phyloP scores from a whole-genome alignment of 2,113 vertebrate genomes.

The Acinonyx jubatus region DNA sequence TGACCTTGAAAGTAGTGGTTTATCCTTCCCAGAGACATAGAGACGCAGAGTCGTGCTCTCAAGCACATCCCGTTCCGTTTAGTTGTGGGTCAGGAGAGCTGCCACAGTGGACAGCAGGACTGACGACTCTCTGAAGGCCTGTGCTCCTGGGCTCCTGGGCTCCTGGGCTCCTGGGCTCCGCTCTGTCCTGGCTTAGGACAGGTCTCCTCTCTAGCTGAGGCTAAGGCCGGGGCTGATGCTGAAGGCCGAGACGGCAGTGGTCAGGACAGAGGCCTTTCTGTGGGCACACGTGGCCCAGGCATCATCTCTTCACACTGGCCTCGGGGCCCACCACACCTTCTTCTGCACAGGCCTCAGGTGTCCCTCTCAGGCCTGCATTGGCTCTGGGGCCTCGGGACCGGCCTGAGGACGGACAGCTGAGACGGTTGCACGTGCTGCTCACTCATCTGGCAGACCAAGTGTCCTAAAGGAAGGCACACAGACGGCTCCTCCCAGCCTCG shows the following conservation, averaged over 20 bases:
- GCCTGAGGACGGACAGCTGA: not conserved
- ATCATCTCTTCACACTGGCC: not conserved
- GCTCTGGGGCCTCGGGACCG: not conserved
- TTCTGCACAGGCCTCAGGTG: fast-evolving
- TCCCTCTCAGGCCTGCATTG: fast-evolving
- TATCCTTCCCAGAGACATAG: not conserved
- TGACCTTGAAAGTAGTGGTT: not conserved
- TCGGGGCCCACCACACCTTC: not conserved
- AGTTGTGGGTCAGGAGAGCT: not conserved
- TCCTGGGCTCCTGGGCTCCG: too few relatives aligned
- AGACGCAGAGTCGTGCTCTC: not conserved
- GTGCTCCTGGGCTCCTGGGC: not conserved
- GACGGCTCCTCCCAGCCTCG: fast-evolving
- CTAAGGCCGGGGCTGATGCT: not conserved
- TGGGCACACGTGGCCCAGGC: fast-evolving
- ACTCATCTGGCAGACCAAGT: not conserved
- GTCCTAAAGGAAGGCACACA: not conserved
- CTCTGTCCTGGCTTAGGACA: not conserved
- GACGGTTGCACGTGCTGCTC: not conserved
- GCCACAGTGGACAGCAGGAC: not conserved
- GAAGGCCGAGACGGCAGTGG: fast-evolving
- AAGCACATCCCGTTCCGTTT: fast-evolving
- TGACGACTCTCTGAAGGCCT: fast-evolving
- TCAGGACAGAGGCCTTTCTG: too few relatives aligned
- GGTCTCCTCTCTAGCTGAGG: not conserved